phyloP scores from a whole-genome alignment of 2,888 invertebrate species.

The Drosophila neonasuta region DNA sequence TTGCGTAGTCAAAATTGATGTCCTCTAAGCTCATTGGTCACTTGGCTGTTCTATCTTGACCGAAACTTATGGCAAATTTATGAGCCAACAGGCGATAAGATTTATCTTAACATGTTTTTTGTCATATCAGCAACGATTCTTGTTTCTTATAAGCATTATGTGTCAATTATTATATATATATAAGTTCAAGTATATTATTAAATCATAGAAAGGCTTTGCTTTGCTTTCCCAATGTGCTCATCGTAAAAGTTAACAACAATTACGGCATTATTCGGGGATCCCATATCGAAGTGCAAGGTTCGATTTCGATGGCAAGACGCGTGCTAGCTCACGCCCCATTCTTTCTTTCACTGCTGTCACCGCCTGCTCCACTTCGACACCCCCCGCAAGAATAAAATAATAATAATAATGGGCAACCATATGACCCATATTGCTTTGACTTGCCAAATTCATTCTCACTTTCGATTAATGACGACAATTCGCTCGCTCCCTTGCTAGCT shows the following conservation, averaged over 20 bases:
- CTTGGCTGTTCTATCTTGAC: slow-evolving; percentile 3
- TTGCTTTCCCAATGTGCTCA: slow-evolving; percentile 16
- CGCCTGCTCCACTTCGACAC: neutral
- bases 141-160: neutral
- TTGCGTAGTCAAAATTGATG: neutral
- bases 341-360: no score
- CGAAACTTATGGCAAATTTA: slow-evolving; percentile 13
- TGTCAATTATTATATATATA: neutral
- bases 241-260: slow-evolving; percentile 22
- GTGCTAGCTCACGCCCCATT: neutral
- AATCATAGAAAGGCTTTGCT: slow-evolving; percentile 5
- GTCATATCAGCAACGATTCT: neutral
- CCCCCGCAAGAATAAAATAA: neutral
- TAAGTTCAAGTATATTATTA: neutral
- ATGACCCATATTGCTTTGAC: slow-evolving; percentile 20
- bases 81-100: slow-evolving; percentile 16
- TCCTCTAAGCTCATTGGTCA: neutral
- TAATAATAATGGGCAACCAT: neutral
- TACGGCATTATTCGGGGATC: slow-evolving; percentile 15
- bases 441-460: slow-evolving; percentile 20
- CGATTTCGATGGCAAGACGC: neutral
- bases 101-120: neutral
- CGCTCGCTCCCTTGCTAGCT: neutral
- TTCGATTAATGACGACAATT: slow-evolving; percentile 14
- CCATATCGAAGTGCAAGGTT: slow-evolving; percentile 16